Percentiles rank a stretch among this genome's conserved stretches.
Evolutionary conservation across 2,797 vertebrate species (phyloP).

Genomic region (Gymnoscopelus microlampas): DNA sequence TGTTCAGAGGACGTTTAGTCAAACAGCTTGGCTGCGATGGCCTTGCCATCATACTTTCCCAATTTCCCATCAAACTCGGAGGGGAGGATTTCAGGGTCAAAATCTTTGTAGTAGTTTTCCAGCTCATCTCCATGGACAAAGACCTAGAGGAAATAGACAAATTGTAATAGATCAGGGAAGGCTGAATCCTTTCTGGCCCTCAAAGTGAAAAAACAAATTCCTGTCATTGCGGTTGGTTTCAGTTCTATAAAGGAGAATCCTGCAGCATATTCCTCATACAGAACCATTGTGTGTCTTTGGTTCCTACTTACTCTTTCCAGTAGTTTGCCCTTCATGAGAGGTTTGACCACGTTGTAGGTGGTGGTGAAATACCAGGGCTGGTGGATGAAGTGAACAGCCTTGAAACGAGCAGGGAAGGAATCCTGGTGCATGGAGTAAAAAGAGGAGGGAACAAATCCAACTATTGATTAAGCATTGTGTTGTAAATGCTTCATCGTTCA

Average conservation of each 20-base stretch:
- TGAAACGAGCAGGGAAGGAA: constrained; percentile 97
- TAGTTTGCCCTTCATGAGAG: constrained; percentile 95
- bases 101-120: constrained; percentile 92
- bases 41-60: constrained; percentile 90
- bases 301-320: constrained; percentile 89
- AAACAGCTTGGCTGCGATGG: constrained; percentile 87
- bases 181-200: background rate
- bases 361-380: constrained; percentile 99
- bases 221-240: background rate
- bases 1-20: constrained; percentile 75
- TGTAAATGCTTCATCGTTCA: background rate
- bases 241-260: background rate
- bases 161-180: background rate
- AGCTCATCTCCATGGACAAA: constrained; percentile 96
- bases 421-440: constrained; percentile 80
- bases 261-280: background rate
- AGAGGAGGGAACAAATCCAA: background rate
- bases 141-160: constrained; percentile 80
- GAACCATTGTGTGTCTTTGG: background rate
- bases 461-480: background rate
- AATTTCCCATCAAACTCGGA: constrained; percentile 91
- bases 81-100: constrained; percentile 92
- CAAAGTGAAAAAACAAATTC: background rate
- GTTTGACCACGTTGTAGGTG: constrained; percentile 97
- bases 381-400: constrained; percentile 97